phyloP scores from a whole-genome alignment of 2,113 vertebrate species.

The Sinocyclocheilus maitianheensis region DNA sequence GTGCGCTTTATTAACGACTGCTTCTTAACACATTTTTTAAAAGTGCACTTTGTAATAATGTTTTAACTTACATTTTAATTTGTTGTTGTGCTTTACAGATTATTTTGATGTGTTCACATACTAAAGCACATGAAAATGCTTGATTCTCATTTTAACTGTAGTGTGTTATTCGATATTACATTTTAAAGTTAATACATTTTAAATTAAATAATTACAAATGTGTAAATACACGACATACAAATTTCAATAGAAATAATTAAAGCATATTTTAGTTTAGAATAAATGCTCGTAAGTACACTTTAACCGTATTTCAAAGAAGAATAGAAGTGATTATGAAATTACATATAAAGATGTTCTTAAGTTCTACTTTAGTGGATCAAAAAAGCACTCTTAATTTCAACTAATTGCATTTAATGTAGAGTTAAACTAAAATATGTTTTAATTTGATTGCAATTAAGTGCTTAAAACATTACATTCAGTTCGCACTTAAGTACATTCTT shows the following conservation, averaged over 20 bases:
- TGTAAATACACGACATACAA: neutral
- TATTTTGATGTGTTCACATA: no score
- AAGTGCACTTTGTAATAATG: no score
- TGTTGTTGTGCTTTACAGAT: no score
- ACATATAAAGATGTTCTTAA: neutral
- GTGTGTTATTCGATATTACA: neutral
- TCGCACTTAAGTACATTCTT: neutral
- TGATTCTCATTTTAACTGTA: no score
- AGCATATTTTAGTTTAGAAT: neutral
- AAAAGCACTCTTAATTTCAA: no score
- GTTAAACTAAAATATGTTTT: neutral
- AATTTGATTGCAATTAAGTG: neutral
- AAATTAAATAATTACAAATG: neutral
- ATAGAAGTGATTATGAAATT: neutral
- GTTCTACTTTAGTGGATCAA: no score
- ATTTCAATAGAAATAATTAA: neutral
- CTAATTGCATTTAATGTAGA: neutral
- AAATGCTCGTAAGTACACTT: neutral
- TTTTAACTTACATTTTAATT: no score
- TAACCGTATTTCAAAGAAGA: neutral
- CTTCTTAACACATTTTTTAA: no score
- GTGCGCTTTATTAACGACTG: neutral
- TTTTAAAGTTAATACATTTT: neutral
- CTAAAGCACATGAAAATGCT: no score
- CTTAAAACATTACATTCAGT: neutral